Percentiles rank a stretch among this genome's conserved stretches.
These are phyloP conservation scores for Ennomos quercinarius DNA, from an alignment of 2,888 invertebrate species.

Conservation along the genomic window DNA sequence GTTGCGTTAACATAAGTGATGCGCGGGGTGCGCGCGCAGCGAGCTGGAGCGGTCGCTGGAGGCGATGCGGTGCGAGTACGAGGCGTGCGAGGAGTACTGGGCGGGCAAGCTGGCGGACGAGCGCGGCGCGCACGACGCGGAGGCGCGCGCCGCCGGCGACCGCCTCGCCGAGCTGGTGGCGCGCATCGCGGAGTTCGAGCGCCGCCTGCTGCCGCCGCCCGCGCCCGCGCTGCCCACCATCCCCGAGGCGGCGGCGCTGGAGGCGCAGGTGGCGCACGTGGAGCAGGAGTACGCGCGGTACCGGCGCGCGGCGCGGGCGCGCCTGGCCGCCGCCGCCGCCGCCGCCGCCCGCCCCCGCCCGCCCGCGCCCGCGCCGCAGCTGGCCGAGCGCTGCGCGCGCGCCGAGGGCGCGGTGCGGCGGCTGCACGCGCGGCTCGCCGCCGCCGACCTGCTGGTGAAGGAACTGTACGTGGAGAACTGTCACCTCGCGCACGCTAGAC, in stretches of 20 bases:
- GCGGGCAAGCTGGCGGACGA: constrained; percentile 91
- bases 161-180: constrained; percentile 90
- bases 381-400: constrained; percentile 78
- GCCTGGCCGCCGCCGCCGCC: constrained; percentile 66
- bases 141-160: constrained; percentile 91
- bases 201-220: constrained; percentile 84
- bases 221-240: constrained; percentile 88
- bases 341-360: constrained; percentile 34
- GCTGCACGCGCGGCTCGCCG: constrained; percentile 87
- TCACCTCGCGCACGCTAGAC: constrained; percentile 79
- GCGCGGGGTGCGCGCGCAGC: no score
- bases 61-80: constrained; percentile 91
- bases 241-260: constrained; percentile 83
- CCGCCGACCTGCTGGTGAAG: constrained; percentile 91
- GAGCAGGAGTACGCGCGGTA: constrained; percentile 75
- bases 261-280: constrained; percentile 82
- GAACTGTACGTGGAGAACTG: constrained; percentile 95
- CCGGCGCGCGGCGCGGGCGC: constrained; percentile 64
- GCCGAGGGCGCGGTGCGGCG: constrained; percentile 71
- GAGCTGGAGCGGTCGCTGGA: constrained; percentile 91
- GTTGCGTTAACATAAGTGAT: no score
- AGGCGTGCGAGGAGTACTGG: constrained; percentile 96
- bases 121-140: constrained; percentile 89
- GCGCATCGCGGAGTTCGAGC: constrained; percentile 93
- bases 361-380: constrained; percentile 20